Conservation (phyloP, 2,888 invertebrate species). For the Dicranocentrus wangi region DNA sequence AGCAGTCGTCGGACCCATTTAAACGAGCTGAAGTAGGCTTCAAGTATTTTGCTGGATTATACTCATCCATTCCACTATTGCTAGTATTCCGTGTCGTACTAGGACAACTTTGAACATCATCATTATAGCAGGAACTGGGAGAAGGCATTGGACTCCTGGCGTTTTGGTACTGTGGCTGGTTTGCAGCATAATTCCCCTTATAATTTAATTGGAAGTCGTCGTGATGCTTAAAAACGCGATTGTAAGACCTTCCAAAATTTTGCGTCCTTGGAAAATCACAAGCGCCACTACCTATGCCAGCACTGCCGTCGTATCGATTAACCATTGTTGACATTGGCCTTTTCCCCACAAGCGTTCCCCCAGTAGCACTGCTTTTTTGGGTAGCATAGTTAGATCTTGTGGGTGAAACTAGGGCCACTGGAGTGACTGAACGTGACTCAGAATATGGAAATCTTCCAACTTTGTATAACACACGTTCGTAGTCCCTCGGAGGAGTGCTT, state of each 20-base stretch:
- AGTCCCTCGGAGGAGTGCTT: background rate
- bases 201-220: conserved; percentile 9
- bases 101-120: no score
- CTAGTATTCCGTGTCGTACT: no score
- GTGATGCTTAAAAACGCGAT: background rate
- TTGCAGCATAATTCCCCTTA: background rate
- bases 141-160: no score
- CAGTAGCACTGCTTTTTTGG: background rate
- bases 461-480: conserved; percentile 37
- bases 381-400: background rate
- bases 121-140: no score
- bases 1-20: background rate
- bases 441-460: conserved; percentile 21
- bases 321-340: background rate
- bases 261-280: background rate
- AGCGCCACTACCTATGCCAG: background rate
- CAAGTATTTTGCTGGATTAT: background rate
- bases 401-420: background rate
- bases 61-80: no score
- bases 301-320: background rate
- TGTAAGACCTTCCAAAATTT: conserved; percentile 2
- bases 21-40: background rate
- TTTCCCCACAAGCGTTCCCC: background rate
- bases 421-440: background rate
- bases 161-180: no score